Base-by-base conservation (phyloP, 2,797 vertebrate genomes). In the Cossypha niveicapilla region DNA sequence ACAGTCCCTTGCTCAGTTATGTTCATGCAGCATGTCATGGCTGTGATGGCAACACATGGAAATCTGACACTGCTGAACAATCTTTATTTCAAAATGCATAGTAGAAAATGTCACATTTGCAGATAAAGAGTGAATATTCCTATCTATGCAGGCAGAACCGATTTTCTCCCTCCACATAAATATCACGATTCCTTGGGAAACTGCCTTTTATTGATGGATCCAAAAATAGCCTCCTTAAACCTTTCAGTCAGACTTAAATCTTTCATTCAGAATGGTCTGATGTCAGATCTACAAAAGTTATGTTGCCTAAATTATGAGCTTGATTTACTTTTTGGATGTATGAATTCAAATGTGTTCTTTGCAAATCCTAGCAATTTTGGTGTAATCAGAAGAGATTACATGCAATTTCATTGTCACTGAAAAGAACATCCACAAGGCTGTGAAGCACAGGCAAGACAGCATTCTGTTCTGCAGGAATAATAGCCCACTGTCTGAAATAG, bases 371-470 rank as follows among this genome's bases (percentile, higher is more conserved):
- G 78, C 84, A 89, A 92, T 96, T 95, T 87, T 76, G 32, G 32
- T 88, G 85, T 92, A 95, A 93, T 93, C 73, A 78, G 87, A 86
- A 89, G 79, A 92, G 72, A 89, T 87, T 95, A 87, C 41, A 8
- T 73, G 48, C 63, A 82, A 79, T 93, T 96, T 85, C 53, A 45
- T 60, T 96, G 92, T 94, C 93, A 87, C 71, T 82, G 66, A 80
- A 91, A 74, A 18, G 66, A 89, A 74, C 50, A 88, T 90, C 32
- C 34, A 18, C 75, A 54, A 83, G 56, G 23, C 65, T 86, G 44
- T 0, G 0, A 63, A 67, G 57, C 44, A 65, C 34, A 83, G 50
- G 34, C 84, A 68, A 44, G 61, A 25, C 39, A 78, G 18, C 1
- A 1, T 86, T 89, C 41, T 88, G 14, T 76, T 93, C 68, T 68